These are phyloP conservation scores for Tetragonula clypearis DNA, from an alignment of 1,140 invertebrate genomes.

Conservation along the genomic window DNA sequence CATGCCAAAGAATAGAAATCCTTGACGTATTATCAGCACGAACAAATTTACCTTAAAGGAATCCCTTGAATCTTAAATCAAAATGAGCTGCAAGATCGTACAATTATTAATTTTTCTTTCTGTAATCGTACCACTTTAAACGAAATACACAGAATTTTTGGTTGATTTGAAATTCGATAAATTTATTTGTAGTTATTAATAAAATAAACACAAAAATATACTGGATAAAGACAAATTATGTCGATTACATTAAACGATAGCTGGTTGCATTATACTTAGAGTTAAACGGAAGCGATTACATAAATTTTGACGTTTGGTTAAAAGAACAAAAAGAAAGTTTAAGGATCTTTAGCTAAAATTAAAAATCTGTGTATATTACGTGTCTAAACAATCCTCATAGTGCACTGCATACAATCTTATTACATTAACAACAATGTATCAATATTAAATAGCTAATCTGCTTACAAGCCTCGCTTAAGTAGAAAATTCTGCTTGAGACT, in stretches of 20 bases:
- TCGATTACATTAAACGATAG: neutral
- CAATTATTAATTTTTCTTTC: neutral
- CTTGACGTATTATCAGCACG: neutral
- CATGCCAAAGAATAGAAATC: slow-evolving; percentile 21
- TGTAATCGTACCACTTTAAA: neutral
- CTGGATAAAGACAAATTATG: neutral
- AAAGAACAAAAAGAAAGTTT: too few relatives aligned
- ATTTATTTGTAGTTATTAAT: too few relatives aligned
- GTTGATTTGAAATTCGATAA: neutral
- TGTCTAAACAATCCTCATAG: slow-evolving; percentile 54
- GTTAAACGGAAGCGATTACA: neutral
- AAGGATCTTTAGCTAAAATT: slow-evolving; percentile 50
- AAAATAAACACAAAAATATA: neutral
- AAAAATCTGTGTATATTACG: slow-evolving; percentile 61
- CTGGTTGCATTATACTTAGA: neutral
- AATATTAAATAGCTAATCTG: slow-evolving; percentile 30
- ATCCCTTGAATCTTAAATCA: neutral
- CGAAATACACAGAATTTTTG: neutral
- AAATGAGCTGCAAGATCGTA: neutral
- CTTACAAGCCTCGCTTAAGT: slow-evolving; percentile 28
- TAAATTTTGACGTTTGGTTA: neutral
- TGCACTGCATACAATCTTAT: slow-evolving; percentile 35
- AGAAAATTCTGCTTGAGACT: slow-evolving; percentile 45
- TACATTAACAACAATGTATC: slow-evolving; percentile 38
- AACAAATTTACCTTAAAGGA: neutral